phyloP scores from a whole-genome alignment of 2,113 vertebrate species.

The Tragelaphus imberbis region DNA sequence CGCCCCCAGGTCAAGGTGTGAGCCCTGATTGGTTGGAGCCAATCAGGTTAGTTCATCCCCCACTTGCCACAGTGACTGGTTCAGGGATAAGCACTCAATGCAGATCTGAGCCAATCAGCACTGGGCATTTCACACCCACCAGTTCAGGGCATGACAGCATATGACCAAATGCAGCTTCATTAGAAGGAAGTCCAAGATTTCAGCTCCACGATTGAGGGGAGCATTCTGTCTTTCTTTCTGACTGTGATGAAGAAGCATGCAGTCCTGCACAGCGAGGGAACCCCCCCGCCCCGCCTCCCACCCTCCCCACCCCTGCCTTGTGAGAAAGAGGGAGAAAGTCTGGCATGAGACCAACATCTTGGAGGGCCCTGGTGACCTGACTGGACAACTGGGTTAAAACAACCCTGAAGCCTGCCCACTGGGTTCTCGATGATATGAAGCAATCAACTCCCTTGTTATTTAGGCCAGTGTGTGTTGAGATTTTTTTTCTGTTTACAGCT shows the following conservation, averaged over 20 bases:
- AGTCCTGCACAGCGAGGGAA: not conserved
- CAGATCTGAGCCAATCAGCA: not conserved
- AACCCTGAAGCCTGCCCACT: not conserved
- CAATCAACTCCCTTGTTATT: not conserved
- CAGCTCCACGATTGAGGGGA: not conserved
- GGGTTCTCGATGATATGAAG: not conserved
- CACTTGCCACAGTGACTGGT: not conserved
- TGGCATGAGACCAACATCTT: not conserved
- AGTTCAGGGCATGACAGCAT: not conserved
- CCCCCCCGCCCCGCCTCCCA: rapidly evolving
- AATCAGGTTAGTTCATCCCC: not conserved
- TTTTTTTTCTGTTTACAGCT: not conserved
- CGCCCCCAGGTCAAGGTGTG: not conserved
- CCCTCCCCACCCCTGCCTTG: too few relatives aligned
- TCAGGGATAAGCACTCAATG: not conserved
- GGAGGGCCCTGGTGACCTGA: not conserved
- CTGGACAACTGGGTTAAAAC: not conserved
- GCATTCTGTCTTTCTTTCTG: not conserved
- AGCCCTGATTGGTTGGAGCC: not conserved
- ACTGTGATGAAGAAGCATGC: not conserved
- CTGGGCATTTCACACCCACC: not conserved
- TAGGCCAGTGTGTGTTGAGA: not conserved
- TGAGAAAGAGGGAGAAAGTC: not conserved
- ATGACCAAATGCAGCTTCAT: not conserved
- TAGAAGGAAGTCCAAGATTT: not conserved